Percentiles rank a stretch among this genome's conserved stretches.
Conservation (phyloP, 2,888 invertebrate genomes). For the Bimastos eiseni region DNA sequence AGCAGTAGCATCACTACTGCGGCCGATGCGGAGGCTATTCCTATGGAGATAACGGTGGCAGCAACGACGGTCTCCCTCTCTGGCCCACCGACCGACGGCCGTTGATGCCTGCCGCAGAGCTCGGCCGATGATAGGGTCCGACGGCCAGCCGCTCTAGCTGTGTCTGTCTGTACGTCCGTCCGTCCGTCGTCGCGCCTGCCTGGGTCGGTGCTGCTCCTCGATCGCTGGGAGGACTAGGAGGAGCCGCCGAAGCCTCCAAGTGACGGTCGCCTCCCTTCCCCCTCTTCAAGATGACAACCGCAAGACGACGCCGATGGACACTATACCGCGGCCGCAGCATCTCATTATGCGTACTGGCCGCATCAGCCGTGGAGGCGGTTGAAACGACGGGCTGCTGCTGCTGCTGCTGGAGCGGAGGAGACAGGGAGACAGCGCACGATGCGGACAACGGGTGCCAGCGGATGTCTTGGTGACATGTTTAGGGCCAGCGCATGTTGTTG, state of each 20-base stretch:
- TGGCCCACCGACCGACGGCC: background rate
- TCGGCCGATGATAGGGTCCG: background rate
- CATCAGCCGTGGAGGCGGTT: background rate
- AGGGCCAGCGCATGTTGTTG: background rate
- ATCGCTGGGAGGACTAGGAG: background rate
- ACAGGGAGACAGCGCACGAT: background rate
- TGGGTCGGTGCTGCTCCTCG: no score
- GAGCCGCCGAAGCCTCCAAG: background rate
- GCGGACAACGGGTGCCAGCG: background rate
- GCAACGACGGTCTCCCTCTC: background rate
- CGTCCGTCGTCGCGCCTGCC: background rate
- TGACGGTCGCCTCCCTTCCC: background rate
- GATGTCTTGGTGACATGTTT: background rate
- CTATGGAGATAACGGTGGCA: background rate
- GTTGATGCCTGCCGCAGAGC: background rate
- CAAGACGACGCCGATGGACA: background rate
- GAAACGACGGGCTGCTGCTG: no score
- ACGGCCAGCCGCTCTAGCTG: background rate
- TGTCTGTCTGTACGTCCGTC: background rate
- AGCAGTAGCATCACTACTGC: background rate
- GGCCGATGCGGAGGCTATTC: background rate
- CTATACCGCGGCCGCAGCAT: background rate
- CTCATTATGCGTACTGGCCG: background rate
- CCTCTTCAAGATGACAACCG: constrained; percentile 5
- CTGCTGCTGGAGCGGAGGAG: background rate